Conservation (phyloP, 2,888 invertebrate species). For the Dolichomitus sp. region DNA sequence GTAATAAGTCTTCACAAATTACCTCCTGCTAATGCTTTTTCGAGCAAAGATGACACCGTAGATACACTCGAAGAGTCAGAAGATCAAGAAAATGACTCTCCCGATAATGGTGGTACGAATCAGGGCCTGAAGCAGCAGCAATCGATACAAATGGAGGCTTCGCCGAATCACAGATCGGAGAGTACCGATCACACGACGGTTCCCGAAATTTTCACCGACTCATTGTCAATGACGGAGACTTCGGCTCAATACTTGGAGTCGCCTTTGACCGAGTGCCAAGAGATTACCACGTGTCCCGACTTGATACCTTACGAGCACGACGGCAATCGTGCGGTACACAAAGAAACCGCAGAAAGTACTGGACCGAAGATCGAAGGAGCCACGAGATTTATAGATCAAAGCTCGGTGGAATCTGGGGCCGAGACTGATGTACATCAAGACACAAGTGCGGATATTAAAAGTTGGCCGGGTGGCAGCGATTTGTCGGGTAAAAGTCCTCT, state of each 20-base stretch:
- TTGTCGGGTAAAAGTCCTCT: constrained; percentile 54
- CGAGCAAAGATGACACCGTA: constrained; percentile 95
- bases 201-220: constrained; percentile 82
- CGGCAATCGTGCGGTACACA: constrained; percentile 7
- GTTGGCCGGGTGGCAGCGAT: constrained; percentile 52
- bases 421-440: constrained; percentile 75
- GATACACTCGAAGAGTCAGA: constrained; percentile 90
- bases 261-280: constrained; percentile 83
- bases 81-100: constrained; percentile 84
- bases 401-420: constrained; percentile 81
- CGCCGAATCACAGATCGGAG: constrained; percentile 81
- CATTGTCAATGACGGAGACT: constrained; percentile 82
- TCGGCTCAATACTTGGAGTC: constrained; percentile 83
- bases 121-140: constrained; percentile 67
- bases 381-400: constrained; percentile 83
- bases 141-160: constrained; percentile 74
- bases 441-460: constrained; percentile 57
- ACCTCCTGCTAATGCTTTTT: constrained; percentile 94
- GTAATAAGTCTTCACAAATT: constrained; percentile 93
- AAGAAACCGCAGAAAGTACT: constrained; percentile 42
- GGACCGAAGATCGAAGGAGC: constrained; percentile 74
- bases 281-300: constrained; percentile 79
- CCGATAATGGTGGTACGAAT: constrained; percentile 28
- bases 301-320: constrained; percentile 81
- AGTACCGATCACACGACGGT: constrained; percentile 82